Conservation (phyloP, 2,888 invertebrate species). For the Tipula vernalis region DNA sequence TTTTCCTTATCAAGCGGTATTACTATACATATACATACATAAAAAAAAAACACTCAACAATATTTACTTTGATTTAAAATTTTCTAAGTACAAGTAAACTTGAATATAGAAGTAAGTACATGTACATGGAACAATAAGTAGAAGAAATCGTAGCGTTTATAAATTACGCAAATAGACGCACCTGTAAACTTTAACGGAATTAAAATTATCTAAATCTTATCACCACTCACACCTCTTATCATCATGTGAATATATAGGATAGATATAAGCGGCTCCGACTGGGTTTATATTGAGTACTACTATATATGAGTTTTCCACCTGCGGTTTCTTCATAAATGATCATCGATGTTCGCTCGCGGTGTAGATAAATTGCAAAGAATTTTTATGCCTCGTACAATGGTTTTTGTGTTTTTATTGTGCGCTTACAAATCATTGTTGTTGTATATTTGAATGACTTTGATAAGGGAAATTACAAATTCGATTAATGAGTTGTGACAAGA, state of each 20-base stretch:
- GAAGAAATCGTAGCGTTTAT: not conserved
- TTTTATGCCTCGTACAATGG: not conserved
- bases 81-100: not conserved
- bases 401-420: not conserved
- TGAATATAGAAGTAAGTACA: not conserved
- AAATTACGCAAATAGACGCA: not conserved
- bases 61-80: not conserved
- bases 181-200: not conserved
- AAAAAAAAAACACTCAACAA: not conserved
- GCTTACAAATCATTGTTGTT: not conserved
- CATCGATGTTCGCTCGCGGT: not conserved
- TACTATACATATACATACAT: not conserved
- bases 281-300: not conserved
- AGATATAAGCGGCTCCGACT: not conserved
- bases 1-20: not conserved
- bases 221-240: not conserved
- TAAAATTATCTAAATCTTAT: not conserved
- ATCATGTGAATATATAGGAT: not conserved
- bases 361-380: not conserved
- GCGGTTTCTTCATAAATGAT: not conserved
- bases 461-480: constrained; percentile 4
- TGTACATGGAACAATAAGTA: not conserved
- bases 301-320: not conserved
- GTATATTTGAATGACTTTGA: not conserved
- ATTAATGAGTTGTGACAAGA: constrained; percentile 4